These are phyloP conservation scores for Ichneumoninae sp. DNA, from an alignment of 2,888 invertebrate genomes.

Conservation along the genomic window DNA sequence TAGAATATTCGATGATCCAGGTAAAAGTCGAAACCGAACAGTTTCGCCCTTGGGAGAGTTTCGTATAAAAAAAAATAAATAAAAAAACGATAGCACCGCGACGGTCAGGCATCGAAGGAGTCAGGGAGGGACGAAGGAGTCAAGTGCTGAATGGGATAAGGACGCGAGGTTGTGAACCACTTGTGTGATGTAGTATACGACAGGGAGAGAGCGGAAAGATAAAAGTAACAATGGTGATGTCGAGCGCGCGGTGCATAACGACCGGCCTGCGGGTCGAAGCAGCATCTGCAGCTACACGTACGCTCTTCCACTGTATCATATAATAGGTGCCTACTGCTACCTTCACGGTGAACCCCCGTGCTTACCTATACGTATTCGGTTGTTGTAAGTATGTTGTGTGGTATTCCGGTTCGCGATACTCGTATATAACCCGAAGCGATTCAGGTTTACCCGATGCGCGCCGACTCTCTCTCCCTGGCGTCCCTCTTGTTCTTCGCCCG, in stretches of 20 bases:
- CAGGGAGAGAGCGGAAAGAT: conserved; percentile 42
- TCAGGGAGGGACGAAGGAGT: neutral
- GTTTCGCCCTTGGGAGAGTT: too few relatives aligned
- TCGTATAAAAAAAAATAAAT: too few relatives aligned
- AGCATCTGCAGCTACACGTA: conserved; percentile 31
- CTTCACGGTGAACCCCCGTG: neutral
- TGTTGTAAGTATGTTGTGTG: conserved; percentile 24
- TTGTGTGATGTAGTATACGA: conserved; percentile 40
- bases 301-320: conserved; percentile 24
- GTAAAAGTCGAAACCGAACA: too few relatives aligned
- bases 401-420: conserved; percentile 44
- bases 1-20: too few relatives aligned
- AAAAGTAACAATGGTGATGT: conserved; percentile 57
- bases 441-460: conserved; percentile 37
- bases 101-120: neutral
- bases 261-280: conserved; percentile 43
- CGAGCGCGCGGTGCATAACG: conserved; percentile 51
- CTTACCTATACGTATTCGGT: conserved; percentile 12
- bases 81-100: neutral
- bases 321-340: conserved; percentile 17
- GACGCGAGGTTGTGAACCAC: conserved; percentile 38
- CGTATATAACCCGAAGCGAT: conserved; percentile 29
- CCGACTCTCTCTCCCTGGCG: conserved; percentile 27
- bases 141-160: neutral
- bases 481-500: conserved; percentile 57